Evolutionary conservation across 2,113 vertebrate species (phyloP).

Genomic region (Thalassarche chlororhynchos): DNA sequence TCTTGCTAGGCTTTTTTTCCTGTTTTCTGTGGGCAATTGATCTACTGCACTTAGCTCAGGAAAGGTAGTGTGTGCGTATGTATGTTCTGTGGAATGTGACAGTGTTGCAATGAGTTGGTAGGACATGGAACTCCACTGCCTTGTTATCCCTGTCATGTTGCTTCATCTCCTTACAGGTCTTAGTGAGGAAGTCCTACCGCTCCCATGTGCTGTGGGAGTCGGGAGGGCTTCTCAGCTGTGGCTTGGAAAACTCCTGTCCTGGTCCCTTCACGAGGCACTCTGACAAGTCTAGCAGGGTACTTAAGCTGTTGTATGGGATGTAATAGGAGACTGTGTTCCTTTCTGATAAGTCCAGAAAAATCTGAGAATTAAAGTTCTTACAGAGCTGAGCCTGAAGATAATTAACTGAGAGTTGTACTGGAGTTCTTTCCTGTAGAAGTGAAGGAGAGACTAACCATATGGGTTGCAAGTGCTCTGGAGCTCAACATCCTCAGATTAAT

Average conservation of each 20-base stretch:
- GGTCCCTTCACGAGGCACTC: neutral
- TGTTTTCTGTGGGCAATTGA: neutral
- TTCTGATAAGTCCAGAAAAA: neutral
- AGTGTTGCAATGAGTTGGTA: neutral
- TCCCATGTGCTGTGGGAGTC: neutral
- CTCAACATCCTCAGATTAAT: neutral
- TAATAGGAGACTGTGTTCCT: neutral
- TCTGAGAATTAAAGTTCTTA: neutral
- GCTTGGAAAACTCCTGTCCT: neutral
- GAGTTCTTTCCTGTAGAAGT: neutral
- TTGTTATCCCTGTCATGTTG: neutral
- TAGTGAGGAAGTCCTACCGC: neutral
- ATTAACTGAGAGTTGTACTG: neutral
- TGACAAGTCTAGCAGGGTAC: neutral
- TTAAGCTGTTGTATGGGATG: neutral
- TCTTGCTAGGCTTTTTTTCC: neutral
- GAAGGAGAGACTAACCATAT: neutral
- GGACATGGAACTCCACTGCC: neutral
- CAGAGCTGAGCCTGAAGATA: neutral
- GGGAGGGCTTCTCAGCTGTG: neutral
- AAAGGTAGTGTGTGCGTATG: neutral
- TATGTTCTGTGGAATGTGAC: neutral
- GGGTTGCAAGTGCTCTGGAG: neutral
- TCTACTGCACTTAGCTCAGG: neutral
- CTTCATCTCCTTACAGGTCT: neutral